These are phyloP conservation scores for Hybognathus amarus DNA, from an alignment of 2,797 vertebrate genomes.

Conservation along the genomic window DNA sequence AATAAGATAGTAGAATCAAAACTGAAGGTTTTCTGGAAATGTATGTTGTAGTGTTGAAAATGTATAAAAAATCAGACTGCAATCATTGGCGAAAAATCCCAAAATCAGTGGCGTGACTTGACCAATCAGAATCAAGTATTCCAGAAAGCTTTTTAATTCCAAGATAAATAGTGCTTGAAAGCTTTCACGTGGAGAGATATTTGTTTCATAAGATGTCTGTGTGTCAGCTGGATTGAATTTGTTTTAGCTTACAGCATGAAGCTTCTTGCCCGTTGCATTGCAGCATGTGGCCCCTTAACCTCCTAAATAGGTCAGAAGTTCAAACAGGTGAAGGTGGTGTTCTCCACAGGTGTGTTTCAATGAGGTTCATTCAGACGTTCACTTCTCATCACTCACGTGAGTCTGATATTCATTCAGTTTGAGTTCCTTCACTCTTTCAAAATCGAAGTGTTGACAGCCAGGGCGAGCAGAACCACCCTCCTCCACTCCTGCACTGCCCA, in stretches of 20 bases:
- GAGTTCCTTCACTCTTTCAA: constrained; percentile 50
- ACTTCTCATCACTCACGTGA: constrained; percentile 45
- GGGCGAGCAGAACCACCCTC: constrained; percentile 31
- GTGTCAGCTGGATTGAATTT: neutral
- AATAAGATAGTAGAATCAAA: neutral
- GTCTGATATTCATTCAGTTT: constrained; percentile 47
- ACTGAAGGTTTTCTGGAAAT: too few species aligned
- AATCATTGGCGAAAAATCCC: too few species aligned
- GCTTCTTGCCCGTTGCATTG: constrained; percentile 7
- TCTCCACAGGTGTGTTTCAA: constrained; percentile 59
- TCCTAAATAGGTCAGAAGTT: constrained; percentile 51
- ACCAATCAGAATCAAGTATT: neutral
- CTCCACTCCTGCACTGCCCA: constrained; percentile 35
- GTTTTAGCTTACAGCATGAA: neutral
- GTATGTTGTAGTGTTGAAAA: neutral
- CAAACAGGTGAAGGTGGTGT: constrained; percentile 60
- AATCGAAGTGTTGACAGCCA: constrained; percentile 60
- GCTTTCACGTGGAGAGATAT: neutral
- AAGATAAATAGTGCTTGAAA: neutral
- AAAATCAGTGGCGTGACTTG: neutral
- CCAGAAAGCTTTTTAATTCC: neutral
- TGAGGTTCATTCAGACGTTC: constrained; percentile 54
- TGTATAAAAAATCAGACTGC: neutral
- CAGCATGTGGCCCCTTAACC: constrained; percentile 24
- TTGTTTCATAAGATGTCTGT: neutral